Evolutionary conservation across 2,797 vertebrate genomes (phyloP), one percentile per base, ranked within the genome.

Genomic region (Dallia pectoralis): DNA sequence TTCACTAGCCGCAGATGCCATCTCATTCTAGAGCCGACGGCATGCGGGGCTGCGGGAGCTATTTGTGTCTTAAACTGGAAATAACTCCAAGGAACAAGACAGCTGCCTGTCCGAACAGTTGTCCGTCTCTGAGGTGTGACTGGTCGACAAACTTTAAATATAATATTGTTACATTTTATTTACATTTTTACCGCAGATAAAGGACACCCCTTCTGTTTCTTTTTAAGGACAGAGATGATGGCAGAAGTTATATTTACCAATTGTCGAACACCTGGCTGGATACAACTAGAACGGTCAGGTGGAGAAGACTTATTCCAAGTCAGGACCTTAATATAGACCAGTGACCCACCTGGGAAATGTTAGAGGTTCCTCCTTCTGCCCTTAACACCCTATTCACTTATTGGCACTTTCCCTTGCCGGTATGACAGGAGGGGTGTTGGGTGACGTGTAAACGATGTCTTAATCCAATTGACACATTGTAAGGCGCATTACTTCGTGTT

Each of bases 371-470:
- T 32, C 18, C 19, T 16, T 19, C n/a, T 47, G 71, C 49, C 67
- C 82, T 78, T 68, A 81, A 71, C 79, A 33, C 76, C 84, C 70
- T 65, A 81, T 78, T 88, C 82, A 84, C 87, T 69, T 74, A 67
- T 84, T 86, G 75, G 87, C 81, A 76, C 84, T 88, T 89, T 85
- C 81, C 79, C 82, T 82, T 81, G 85, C 83, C 80, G 19, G 27
- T 29, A 5, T 36, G 63, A 33, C 25, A 59, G 63, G 73, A 85
- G 79, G 83, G 80, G 74, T 18, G 70, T 70, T 4, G 66, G 73
- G 65, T 11, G 74, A 83, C 74, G 69, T 84, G 85, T 81, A 90
- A 90, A 91, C 85, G 40, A 74, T 67, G 22, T 72, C 65, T 18
- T 40, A 56, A 68, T 72, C 71, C 72, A 70, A 64, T 1, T 71